Percentiles rank a stretch among this genome's conserved stretches.
Evolutionary conservation across 37 sponge, comb jelly and placozoan species (phyloP).

Genomic region (Hexactinellida sp.): DNA sequence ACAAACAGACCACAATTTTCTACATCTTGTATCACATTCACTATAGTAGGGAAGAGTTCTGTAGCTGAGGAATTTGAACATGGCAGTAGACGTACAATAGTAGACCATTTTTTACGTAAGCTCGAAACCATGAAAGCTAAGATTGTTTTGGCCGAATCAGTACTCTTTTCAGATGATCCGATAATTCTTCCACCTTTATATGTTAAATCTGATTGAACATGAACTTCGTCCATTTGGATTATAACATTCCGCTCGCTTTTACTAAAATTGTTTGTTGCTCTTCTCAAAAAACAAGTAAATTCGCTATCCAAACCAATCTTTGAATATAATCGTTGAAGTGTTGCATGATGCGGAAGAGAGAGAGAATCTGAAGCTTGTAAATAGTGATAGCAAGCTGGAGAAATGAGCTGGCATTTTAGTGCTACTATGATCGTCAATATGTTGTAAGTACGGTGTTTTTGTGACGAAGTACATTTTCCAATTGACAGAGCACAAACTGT

Average conservation of each 20-base stretch:
- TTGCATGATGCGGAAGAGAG: neutral
- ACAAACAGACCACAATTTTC: neutral
- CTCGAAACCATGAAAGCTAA: conserved; percentile 10
- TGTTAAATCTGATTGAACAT: neutral
- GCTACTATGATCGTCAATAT: neutral
- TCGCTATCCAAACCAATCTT: neutral
- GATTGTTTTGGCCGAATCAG: neutral
- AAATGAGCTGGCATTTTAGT: neutral
- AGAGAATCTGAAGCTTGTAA: neutral
- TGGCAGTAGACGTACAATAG: neutral
- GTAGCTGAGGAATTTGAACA: neutral
- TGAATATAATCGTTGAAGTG: conserved; percentile 4
- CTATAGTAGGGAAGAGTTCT: neutral
- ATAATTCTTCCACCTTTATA: neutral
- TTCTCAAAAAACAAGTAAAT: neutral
- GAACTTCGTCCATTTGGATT: conserved; percentile 1
- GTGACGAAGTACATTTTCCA: neutral
- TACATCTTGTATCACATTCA: neutral
- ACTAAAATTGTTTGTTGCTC: neutral
- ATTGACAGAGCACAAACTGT: neutral
- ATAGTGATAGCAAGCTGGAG: neutral
- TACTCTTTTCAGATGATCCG: neutral
- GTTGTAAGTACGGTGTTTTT: neutral
- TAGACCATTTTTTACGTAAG: conserved; percentile 6
- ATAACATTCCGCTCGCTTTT: neutral